Percentiles rank a stretch among this genome's conserved stretches.
Conservation (phyloP, 2,797 vertebrate genomes). For the Onychomys torridus region DNA sequence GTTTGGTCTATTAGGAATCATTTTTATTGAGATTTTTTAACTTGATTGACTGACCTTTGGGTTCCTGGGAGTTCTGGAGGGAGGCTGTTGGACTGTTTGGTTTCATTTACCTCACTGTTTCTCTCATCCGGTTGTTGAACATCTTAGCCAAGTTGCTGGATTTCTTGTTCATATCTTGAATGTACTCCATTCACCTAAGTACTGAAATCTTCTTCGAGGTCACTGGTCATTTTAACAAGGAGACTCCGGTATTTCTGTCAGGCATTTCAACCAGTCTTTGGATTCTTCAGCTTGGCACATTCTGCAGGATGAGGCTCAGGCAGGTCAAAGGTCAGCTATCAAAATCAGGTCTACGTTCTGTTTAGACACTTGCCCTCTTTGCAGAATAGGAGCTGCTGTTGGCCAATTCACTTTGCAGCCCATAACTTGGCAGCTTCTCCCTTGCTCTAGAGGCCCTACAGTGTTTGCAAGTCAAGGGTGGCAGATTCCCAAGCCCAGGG, state of each 20-base stretch:
- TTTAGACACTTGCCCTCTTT: background rate
- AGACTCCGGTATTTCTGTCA: background rate
- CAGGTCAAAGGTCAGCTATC: background rate
- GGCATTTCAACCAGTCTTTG: background rate
- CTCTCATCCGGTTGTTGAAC: no score
- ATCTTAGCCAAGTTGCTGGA: background rate
- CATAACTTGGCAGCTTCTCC: background rate
- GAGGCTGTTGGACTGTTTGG: background rate
- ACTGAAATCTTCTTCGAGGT: background rate
- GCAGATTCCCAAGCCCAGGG: background rate
- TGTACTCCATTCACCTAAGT: background rate
- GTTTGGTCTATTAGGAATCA: background rate
- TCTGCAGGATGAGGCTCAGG: background rate
- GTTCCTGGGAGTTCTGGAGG: background rate
- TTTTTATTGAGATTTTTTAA: background rate
- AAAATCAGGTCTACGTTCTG: background rate
- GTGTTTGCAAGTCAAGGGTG: background rate
- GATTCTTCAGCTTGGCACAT: background rate
- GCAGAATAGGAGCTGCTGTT: background rate
- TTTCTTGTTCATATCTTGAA: background rate
- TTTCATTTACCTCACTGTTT: no score
- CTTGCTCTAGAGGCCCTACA: background rate
- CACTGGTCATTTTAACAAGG: background rate
- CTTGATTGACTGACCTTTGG: background rate
- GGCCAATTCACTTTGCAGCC: background rate